These are phyloP conservation scores for Pristiophorus japonicus DNA, from an alignment of 2,113 vertebrate species.

Conservation along the genomic window DNA sequence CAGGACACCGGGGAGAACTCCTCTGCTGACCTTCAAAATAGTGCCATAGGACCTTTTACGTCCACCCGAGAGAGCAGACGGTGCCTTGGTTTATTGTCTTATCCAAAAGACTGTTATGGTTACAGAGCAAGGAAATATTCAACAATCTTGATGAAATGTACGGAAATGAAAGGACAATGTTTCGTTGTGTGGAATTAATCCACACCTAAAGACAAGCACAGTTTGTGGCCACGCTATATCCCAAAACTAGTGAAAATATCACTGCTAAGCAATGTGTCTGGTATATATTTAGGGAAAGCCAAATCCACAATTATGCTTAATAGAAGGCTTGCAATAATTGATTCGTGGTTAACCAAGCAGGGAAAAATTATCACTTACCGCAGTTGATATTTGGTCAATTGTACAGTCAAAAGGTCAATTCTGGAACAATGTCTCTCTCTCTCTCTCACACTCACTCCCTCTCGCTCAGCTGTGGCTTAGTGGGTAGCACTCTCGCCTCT, in stretches of 20 bases:
- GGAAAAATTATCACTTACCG: background rate
- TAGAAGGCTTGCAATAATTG: background rate
- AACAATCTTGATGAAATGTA: background rate
- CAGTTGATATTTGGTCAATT: background rate
- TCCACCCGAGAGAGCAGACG: too few species aligned
- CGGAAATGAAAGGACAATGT: background rate
- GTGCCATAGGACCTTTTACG: too few species aligned
- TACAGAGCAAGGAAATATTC: background rate
- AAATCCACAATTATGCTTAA: background rate
- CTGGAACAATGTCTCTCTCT: background rate
- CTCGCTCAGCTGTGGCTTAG: too few species aligned
- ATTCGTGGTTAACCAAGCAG: background rate
- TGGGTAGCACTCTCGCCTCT: too few species aligned
- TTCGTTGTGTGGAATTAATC: background rate
- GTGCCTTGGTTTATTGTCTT: too few species aligned
- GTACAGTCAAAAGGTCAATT: background rate
- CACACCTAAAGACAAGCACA: background rate
- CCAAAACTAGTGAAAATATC: background rate
- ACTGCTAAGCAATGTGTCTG: background rate
- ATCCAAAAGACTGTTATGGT: background rate
- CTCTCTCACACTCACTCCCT: background rate
- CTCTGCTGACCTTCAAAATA: too few species aligned
- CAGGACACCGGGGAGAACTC: too few species aligned
- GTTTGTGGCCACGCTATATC: background rate
- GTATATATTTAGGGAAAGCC: background rate